Base-by-base conservation (phyloP, 1,140 invertebrate species). In the Goniozus legneri region DNA sequence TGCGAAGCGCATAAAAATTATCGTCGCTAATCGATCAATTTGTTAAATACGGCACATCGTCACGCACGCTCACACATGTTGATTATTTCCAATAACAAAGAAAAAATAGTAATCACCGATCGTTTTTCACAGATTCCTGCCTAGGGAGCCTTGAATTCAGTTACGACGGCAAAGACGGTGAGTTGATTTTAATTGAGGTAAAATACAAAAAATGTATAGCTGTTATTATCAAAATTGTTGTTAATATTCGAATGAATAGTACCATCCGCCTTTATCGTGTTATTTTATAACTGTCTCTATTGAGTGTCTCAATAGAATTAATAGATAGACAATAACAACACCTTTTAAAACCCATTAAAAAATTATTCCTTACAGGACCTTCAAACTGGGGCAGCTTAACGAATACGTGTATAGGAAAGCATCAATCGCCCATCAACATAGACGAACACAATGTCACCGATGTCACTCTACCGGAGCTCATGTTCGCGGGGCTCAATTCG, bases 391-490 rank as follows among this genome's bases (percentile, higher is more conserved):
- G 81, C 3, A 78, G 87, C 19, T 70, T 81, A 2, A 89, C 80
- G 55, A 64, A 80, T 3, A 76, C 80, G 14, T 91, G 88, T 56
- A 73, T 81, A 14, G 88, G 88, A 14, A 89, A 89, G 68, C 82
- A 85, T 58, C 89, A 92, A 62, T 90, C 88, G 40, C 89, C 89
- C 0, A 91, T 92, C 32, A 85, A 92, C 60, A 91, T 92, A 39
- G 80, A 86, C 52, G 78, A 84, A 24, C 78, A 84, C 3, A 69
- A 77, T n/a, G 85, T 88, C 3, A 78, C 77, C 35, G 73, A 75
- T 36, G 76, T 81, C 3, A 75, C 65, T 13, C 75, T 84, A 32
- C 76, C 80, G 0, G 67, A 77, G 3, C 67, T 89, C 24, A 51
- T 54, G 45, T 79, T 87, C 61, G 48, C 69, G 6, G 78, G 82